A percentile compares a stretch with the other conserved stretches of the same genome.
Evolutionary conservation across 2,888 invertebrate genomes (phyloP).

Genomic region (Agrochola macilenta): DNA sequence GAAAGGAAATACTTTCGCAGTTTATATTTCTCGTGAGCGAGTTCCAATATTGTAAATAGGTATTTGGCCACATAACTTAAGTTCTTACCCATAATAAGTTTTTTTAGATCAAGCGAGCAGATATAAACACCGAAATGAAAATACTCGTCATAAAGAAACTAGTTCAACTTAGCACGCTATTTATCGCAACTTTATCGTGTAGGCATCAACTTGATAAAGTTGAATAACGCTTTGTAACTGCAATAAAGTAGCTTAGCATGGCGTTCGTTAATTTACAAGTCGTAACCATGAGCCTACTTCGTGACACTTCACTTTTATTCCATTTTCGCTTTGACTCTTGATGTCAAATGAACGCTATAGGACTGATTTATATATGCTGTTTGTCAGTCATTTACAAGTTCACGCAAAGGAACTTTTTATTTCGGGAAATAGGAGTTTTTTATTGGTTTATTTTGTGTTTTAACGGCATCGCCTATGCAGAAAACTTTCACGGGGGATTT

Average conservation of each 20-base stretch:
- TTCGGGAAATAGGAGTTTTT: conserved; percentile 44
- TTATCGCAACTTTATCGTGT: conserved; percentile 78
- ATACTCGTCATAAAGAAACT: conserved; percentile 50
- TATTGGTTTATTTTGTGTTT: conserved; percentile 43
- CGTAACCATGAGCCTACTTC: conserved; percentile 53
- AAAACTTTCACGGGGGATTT: conserved; percentile 34
- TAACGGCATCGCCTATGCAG: conserved; percentile 44
- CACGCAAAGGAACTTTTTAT: conserved; percentile 56
- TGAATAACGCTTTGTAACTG: conserved; percentile 79
- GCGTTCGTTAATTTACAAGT: conserved; percentile 81
- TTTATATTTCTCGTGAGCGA: conserved; percentile 17
- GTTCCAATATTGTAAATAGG: conserved; percentile 35
- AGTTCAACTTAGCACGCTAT: conserved; percentile 72
- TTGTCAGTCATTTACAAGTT: conserved; percentile 61
- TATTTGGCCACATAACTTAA: conserved; percentile 26
- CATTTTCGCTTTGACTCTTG: conserved; percentile 65
- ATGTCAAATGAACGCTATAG: conserved; percentile 62
- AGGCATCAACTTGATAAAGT: conserved; percentile 77
- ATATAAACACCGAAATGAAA: conserved; percentile 37
- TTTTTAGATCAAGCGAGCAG: conserved; percentile 41
- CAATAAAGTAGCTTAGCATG: conserved; percentile 60
- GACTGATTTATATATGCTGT: conserved; percentile 53
- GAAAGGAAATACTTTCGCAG: conserved; percentile 16
- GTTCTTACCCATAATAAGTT: background rate
- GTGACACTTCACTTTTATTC: conserved; percentile 71